A percentile compares a stretch with the other conserved stretches of the same genome.
phyloP scores from a whole-genome alignment of 2,888 invertebrate genomes.

The Baccha elongata region DNA sequence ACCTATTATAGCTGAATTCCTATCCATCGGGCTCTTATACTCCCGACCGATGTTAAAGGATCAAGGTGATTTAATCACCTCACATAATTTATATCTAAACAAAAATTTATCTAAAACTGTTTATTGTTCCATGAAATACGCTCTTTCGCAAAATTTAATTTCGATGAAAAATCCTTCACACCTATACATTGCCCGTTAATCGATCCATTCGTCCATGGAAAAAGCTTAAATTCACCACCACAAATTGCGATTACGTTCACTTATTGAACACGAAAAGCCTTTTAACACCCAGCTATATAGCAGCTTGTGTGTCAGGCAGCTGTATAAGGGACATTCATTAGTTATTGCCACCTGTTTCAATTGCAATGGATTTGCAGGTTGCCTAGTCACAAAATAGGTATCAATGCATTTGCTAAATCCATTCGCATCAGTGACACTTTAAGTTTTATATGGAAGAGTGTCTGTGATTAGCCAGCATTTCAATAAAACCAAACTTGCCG shows the following conservation, averaged over 20 bases:
- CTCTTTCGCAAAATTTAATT: background rate
- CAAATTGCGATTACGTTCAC: conserved; percentile 45
- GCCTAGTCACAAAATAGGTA: conserved; percentile 11
- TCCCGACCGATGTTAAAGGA: no score
- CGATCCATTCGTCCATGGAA: background rate
- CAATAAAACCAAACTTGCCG: background rate
- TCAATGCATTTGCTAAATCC: conserved; percentile 38
- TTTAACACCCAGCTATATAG: conserved; percentile 42
- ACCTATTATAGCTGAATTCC: no score
- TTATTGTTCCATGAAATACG: background rate
- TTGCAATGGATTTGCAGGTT: conserved; percentile 41
- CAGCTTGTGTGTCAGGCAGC: conserved; percentile 25
- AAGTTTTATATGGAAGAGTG: background rate
- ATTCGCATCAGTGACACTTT: conserved; percentile 17
- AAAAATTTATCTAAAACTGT: no score
- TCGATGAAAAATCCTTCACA: conserved; percentile 1
- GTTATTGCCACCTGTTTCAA: conserved; percentile 56
- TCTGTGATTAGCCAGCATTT: conserved; percentile 21
- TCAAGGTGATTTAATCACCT: no score
- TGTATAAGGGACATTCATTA: conserved; percentile 48
- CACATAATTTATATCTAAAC: no score
- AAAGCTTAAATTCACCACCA: conserved; percentile 6
- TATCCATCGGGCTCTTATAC: no score
- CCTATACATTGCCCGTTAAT: background rate
- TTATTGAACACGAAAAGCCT: conserved; percentile 59